Evolutionary conservation across 2,113 vertebrate species (phyloP).

Genomic region (Aegypius monachus): DNA sequence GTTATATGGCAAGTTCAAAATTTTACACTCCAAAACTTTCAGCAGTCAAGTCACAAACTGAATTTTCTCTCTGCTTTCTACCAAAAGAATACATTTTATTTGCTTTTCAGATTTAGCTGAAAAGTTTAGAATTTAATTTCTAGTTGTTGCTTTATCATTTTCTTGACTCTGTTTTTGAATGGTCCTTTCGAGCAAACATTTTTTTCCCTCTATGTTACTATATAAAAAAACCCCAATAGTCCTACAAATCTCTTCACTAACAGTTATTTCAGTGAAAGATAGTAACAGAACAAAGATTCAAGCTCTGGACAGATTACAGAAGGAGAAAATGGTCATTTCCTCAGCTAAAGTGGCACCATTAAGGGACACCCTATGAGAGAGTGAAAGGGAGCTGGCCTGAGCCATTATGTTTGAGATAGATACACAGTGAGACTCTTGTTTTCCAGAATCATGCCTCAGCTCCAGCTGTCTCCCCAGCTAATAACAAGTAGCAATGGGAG

Average conservation of each 20-base stretch:
- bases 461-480: neutral
- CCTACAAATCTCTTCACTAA: neutral
- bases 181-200: neutral
- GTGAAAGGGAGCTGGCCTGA: neutral
- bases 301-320: neutral
- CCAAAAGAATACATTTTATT: neutral
- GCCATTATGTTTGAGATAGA: neutral
- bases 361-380: neutral
- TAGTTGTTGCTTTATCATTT: neutral
- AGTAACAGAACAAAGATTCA: neutral
- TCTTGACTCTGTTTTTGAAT: neutral
- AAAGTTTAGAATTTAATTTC: neutral
- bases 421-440: neutral
- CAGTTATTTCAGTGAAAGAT: neutral
- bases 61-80: neutral
- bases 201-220: neutral
- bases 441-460: neutral
- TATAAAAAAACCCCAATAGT: neutral
- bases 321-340: neutral
- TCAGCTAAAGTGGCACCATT: neutral
- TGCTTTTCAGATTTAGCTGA: neutral
- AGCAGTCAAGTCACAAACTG: neutral
- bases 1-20: neutral
- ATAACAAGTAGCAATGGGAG: neutral
- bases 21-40: neutral